Evolutionary conservation across 2,797 vertebrate genomes (phyloP), one percentile per base, ranked within the genome.

Genomic region (Anolis apletophallus): DNA sequence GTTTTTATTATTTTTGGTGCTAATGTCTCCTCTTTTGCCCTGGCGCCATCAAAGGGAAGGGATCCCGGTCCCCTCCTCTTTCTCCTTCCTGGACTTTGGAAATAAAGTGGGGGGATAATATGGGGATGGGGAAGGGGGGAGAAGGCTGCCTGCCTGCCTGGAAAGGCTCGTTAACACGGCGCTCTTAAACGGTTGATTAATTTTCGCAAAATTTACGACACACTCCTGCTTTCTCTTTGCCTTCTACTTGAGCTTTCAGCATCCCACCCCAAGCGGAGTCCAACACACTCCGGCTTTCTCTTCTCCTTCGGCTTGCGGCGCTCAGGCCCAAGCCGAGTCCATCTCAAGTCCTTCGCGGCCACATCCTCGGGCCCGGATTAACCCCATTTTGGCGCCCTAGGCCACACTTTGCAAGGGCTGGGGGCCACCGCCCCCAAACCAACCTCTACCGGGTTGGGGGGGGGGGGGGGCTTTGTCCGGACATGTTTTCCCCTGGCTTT

Each of bases 111-210:
- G 90, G 81, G 79, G 23, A 91, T 90, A 85, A 67, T 72, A 74
- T 1, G 3, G 74, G 23, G 29, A 7, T 12, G 3, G 14, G 5
- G 88, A 91, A 95, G 46, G 97, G 97, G 46, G 7, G 46, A 46
- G 46, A 46, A 97, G 97, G 97, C 96, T 97, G 98, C 97, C 97
- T 97, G 98, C 97, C 97, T 97, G 97, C 97, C 97, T 97, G 97
- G 96, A 97, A 97, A 98, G 97, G 97, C 97, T 98, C 94, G 93
- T 98, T 98, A 98, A 98, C 95, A 96, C 96, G 97, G 96, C 97
- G 98, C 98, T 98, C 97, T 98, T 97, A 97, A 98, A 98, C 95
- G 98, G 97, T 97, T 99, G 98, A 99, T 99, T 98, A 99, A 99
- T 98, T 98, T 98, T 98, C 97, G 97, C 97, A 98, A 98, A 98